Evolutionary conservation across 1,140 invertebrate genomes (phyloP).

Genomic region (Uloborus diversus): DNA sequence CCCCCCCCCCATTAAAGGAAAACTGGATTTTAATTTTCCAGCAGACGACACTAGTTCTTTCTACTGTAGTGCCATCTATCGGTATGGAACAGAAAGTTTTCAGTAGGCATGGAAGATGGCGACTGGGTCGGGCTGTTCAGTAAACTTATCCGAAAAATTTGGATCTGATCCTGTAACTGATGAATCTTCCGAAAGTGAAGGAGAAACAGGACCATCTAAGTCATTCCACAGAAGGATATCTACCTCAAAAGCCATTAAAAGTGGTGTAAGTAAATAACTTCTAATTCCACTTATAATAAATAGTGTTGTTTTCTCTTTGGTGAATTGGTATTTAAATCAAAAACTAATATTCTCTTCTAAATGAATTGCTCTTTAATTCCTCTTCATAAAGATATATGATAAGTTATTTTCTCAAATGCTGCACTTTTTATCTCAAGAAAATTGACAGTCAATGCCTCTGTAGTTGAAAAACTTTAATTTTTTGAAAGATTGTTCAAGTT

Average conservation of each 20-base stretch:
- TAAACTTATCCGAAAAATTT: constrained; percentile 51
- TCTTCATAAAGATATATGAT: too few species aligned
- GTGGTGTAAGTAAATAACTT: constrained; percentile 70
- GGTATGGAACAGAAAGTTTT: neutral
- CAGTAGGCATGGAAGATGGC: constrained; percentile 57
- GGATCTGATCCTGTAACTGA: constrained; percentile 61
- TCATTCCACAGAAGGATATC: constrained; percentile 75
- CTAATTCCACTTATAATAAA: constrained; percentile 6
- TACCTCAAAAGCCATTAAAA: constrained; percentile 73
- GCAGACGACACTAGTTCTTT: constrained; percentile 2
- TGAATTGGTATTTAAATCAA: too few species aligned
- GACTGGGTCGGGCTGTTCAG: constrained; percentile 35
- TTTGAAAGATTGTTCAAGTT: too few species aligned
- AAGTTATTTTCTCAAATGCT: too few species aligned
- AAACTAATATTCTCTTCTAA: too few species aligned
- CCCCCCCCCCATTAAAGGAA: too few species aligned
- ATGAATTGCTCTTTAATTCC: too few species aligned
- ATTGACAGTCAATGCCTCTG: too few species aligned
- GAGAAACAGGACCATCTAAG: constrained; percentile 73
- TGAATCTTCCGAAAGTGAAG: constrained; percentile 74
- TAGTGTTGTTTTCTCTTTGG: constrained; percentile 22
- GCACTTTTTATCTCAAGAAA: too few species aligned
- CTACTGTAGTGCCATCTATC: constrained; percentile 39
- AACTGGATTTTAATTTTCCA: too few species aligned
- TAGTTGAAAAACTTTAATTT: too few species aligned